Evolutionary conservation across 2,113 vertebrate genomes (phyloP).

Genomic region (Amblyornis subalaris): DNA sequence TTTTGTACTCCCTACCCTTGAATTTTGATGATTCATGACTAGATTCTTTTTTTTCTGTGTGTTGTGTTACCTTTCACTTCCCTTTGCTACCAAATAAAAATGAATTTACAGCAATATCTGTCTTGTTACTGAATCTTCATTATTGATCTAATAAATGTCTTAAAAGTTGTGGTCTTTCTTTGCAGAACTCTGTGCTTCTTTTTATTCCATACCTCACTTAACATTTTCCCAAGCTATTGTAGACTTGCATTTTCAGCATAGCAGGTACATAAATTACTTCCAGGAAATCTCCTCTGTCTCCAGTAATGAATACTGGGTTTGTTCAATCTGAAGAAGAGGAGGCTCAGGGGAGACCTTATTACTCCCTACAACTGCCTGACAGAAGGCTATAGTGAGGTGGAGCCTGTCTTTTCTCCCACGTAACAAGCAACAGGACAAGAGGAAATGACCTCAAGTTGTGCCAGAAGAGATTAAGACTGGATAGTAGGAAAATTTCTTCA

Average conservation of each 20-base stretch:
- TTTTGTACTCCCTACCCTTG: background rate
- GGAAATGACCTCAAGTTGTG: background rate
- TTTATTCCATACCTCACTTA: background rate
- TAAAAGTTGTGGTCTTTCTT: background rate
- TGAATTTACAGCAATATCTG: background rate
- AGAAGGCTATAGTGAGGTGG: background rate
- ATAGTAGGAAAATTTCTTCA: background rate
- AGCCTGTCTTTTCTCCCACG: accelerated
- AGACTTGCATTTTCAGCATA: background rate
- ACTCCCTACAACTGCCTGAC: background rate
- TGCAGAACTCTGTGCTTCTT: background rate
- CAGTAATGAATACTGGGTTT: background rate
- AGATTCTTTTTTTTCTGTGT: background rate
- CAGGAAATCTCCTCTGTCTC: background rate
- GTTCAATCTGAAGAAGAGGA: background rate
- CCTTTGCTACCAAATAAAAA: background rate
- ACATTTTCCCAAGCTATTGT: background rate
- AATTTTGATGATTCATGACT: background rate
- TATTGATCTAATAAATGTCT: background rate
- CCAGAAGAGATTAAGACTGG: background rate
- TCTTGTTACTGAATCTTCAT: background rate
- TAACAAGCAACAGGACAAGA: background rate
- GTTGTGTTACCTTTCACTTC: background rate
- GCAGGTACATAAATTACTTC: background rate
- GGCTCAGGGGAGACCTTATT: background rate